Conservation (phyloP, 2,113 vertebrate species). For the Plotosus lineatus region DNA sequence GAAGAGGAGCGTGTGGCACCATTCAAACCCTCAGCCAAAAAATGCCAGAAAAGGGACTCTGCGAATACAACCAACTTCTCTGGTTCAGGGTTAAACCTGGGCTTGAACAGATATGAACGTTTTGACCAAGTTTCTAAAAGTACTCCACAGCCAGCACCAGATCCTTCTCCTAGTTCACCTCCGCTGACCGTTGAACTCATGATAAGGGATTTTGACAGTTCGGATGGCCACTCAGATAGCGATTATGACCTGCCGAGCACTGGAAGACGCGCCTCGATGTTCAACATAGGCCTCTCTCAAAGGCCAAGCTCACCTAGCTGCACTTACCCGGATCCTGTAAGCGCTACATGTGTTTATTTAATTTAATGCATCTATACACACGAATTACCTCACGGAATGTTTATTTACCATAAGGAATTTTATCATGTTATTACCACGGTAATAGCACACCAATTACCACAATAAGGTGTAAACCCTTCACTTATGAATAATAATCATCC, state of each 20-base stretch:
- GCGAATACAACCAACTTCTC: conserved; percentile 41
- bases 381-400: not conserved
- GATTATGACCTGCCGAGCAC: conserved; percentile 66
- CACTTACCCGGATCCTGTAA: conserved; percentile 71
- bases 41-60: conserved; percentile 50
- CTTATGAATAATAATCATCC: not conserved
- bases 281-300: conserved; percentile 35
- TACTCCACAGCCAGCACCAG: conserved; percentile 66
- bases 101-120: conserved; percentile 62
- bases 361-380: not conserved
- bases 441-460: not conserved
- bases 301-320: conserved; percentile 62
- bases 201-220: conserved; percentile 70
- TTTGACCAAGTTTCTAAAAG: conserved; percentile 71
- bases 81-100: conserved; percentile 55
- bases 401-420: not conserved
- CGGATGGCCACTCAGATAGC: conserved; percentile 71
- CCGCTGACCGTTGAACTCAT: conserved; percentile 66
- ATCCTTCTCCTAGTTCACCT: conserved; percentile 66
- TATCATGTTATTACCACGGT: not conserved
- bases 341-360: conserved; percentile 38
- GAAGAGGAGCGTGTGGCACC: conserved; percentile 49
- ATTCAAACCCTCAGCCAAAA: conserved; percentile 57
- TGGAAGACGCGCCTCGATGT: conserved; percentile 54
- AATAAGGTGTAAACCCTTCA: not conserved